These are phyloP conservation scores for Cyanoliseus patagonus DNA, from an alignment of 2,113 vertebrate species.

Conservation along the genomic window DNA sequence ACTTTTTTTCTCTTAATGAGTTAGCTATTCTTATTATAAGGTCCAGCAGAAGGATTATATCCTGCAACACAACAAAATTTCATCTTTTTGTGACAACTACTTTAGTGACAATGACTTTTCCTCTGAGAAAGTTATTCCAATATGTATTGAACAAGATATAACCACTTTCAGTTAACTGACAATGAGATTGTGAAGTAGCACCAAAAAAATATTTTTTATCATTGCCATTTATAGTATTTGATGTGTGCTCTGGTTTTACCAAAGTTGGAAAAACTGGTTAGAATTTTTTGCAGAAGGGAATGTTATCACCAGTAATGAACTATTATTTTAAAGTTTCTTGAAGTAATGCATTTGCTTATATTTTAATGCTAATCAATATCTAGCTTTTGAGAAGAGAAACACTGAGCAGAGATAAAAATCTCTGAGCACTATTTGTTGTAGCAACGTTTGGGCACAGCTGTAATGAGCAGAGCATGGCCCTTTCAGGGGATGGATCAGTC, in stretches of 20 bases:
- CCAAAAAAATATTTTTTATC: background rate
- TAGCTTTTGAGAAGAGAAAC: background rate
- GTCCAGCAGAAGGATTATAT: background rate
- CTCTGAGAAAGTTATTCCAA: background rate
- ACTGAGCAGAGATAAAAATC: background rate
- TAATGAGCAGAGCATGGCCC: background rate
- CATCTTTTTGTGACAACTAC: background rate
- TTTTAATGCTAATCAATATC: background rate
- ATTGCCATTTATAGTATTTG: background rate
- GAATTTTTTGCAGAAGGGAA: background rate
- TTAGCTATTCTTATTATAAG: background rate
- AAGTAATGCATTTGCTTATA: background rate
- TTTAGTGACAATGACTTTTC: background rate
- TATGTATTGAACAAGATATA: background rate
- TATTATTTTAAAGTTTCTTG: background rate
- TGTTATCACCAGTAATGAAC: background rate
- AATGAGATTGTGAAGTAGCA: background rate
- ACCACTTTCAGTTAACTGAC: background rate
- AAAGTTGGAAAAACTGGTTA: background rate
- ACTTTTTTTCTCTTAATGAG: background rate
- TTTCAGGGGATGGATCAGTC: background rate
- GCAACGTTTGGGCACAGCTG: accelerated
- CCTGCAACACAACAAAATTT: background rate
- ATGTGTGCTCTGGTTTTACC: background rate
- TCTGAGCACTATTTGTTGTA: background rate